phyloP scores from a whole-genome alignment of 1,140 invertebrate genomes.

The Tetramorium alpestre region DNA sequence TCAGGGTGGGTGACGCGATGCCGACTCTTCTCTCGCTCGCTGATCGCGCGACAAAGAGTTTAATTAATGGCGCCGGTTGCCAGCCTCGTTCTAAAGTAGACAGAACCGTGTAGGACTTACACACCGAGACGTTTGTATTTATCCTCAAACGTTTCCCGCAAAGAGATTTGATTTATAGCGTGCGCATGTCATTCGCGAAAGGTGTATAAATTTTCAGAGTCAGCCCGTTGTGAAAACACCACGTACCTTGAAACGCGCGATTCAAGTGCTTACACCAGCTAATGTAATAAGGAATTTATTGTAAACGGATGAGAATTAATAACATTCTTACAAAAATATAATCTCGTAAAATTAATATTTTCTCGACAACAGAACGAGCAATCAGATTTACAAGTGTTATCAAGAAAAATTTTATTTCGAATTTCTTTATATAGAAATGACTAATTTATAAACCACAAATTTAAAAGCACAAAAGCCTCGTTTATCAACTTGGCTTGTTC shows the following conservation, averaged over 20 bases:
- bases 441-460: not conserved
- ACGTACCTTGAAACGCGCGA: not conserved
- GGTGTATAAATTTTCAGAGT: slow-evolving; percentile 40
- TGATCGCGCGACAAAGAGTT: slow-evolving; percentile 51
- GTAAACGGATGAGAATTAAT: not conserved
- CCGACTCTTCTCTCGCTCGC: slow-evolving; percentile 24
- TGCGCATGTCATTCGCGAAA: slow-evolving; percentile 3
- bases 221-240: slow-evolving; percentile 11
- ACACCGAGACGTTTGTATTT: slow-evolving; percentile 48
- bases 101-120: slow-evolving; percentile 2
- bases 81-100: slow-evolving; percentile 38
- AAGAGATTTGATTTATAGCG: slow-evolving; percentile 59
- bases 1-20: slow-evolving; percentile 36
- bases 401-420: not conserved
- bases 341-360: not conserved
- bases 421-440: not conserved
- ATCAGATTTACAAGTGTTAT: not conserved
- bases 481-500: not conserved
- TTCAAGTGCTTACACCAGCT: not conserved
- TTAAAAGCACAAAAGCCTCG: not conserved
- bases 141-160: slow-evolving; percentile 18
- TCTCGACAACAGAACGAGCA: not conserved
- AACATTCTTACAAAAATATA: not conserved
- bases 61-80: slow-evolving; percentile 47
- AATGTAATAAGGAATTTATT: not conserved